Conservation (phyloP, 2,113 vertebrate species). For the Daboia siamensis region DNA sequence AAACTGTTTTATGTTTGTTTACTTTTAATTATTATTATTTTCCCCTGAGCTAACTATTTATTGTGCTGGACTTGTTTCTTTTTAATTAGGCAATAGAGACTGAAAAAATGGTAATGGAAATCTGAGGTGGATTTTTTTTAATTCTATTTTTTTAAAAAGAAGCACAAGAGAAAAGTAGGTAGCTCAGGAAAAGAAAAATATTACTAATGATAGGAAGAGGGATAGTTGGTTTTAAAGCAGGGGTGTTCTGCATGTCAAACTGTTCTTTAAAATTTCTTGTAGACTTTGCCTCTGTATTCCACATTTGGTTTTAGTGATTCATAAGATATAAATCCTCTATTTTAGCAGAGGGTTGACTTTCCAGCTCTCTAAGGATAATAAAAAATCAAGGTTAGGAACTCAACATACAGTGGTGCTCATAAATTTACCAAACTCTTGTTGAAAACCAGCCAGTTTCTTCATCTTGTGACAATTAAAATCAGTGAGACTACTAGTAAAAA, state of each 20-base stretch:
- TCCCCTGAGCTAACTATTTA: neutral
- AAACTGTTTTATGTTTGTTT: neutral
- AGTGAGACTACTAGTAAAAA: neutral
- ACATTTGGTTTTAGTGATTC: neutral
- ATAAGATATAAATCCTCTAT: neutral
- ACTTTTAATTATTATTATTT: neutral
- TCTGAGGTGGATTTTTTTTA: neutral
- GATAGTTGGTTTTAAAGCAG: neutral
- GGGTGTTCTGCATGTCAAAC: neutral
- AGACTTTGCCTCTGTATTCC: neutral
- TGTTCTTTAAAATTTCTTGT: neutral
- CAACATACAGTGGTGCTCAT: neutral
- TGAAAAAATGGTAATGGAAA: neutral
- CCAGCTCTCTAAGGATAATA: neutral
- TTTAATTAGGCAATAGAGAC: neutral
- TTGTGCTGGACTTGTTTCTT: neutral
- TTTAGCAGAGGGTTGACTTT: neutral
- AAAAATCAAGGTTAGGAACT: neutral
- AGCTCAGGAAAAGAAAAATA: neutral
- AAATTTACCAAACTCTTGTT: neutral
- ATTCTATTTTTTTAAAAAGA: neutral
- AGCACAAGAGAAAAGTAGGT: neutral
- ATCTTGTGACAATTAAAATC: neutral
- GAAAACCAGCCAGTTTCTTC: neutral
- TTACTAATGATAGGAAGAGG: neutral